Evolutionary conservation across 2,888 invertebrate genomes (phyloP).

Genomic region (Himalopsyche anomala): DNA sequence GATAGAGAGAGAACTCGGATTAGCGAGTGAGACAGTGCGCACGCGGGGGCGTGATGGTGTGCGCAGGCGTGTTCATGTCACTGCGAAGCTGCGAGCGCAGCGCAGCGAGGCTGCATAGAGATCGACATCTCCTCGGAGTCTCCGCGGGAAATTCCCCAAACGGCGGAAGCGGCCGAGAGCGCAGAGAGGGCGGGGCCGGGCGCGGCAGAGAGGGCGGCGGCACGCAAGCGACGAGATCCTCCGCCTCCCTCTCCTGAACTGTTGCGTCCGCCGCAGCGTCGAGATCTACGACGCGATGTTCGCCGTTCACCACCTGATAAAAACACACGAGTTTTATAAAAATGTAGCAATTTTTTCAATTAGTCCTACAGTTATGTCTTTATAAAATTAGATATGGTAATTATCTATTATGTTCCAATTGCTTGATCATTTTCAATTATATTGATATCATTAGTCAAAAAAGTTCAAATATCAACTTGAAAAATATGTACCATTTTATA

Average conservation of each 20-base stretch:
- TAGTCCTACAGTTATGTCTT: no score
- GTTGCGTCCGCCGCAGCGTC: slow-evolving; percentile 73
- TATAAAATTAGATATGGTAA: no score
- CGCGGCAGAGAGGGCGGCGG: slow-evolving; percentile 52
- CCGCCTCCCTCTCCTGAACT: slow-evolving; percentile 64
- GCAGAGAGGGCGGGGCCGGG: slow-evolving; percentile 68
- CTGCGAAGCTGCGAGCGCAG: slow-evolving; percentile 62
- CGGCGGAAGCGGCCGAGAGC: slow-evolving; percentile 67
- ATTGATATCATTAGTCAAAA: no score
- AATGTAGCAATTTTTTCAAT: no score
- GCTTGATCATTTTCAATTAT: no score
- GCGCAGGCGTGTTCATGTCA: slow-evolving; percentile 57
- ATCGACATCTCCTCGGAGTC: slow-evolving; percentile 76
- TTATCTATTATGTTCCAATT: no score
- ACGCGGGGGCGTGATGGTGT: slow-evolving; percentile 47
- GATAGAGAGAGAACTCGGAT: not conserved
- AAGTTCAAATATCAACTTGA: no score
- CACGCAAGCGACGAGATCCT: slow-evolving; percentile 52
- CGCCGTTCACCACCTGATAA: slow-evolving; percentile 73
- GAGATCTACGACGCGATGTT: slow-evolving; percentile 75
- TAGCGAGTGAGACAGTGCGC: slow-evolving; percentile 35
- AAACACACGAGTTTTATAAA: slow-evolving; percentile 7
- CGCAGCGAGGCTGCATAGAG: slow-evolving; percentile 76
- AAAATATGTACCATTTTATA: no score
- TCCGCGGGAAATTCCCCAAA: slow-evolving; percentile 37